Percentiles rank a stretch among this genome's conserved stretches.
Evolutionary conservation across 2,797 vertebrate species (phyloP).

Genomic region (Syncerus caffer): DNA sequence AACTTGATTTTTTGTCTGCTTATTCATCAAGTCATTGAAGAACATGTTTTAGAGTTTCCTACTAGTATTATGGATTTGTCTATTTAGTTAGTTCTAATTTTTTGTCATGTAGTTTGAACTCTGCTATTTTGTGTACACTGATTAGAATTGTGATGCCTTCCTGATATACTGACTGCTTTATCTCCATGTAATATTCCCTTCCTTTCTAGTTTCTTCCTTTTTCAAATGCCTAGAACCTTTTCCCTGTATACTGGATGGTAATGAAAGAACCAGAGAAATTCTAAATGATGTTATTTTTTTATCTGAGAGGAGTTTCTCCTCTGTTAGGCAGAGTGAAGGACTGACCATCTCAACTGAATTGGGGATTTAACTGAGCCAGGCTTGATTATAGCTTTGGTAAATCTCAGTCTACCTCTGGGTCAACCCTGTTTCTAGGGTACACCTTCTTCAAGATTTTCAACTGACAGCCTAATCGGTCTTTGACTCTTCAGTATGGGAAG

Average conservation of each 20-base stretch:
- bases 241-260: not conserved
- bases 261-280: not conserved
- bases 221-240: not conserved
- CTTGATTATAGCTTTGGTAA: not conserved
- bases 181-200: not conserved
- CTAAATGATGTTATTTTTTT: not conserved
- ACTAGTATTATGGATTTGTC: not conserved
- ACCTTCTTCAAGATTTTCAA: not conserved
- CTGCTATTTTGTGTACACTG: not conserved
- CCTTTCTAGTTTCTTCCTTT: not conserved
- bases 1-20: not conserved
- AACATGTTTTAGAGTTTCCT: not conserved
- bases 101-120: not conserved
- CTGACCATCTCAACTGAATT: not conserved
- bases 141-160: not conserved
- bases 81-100: not conserved
- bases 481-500: not conserved
- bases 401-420: not conserved
- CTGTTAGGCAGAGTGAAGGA: not conserved
- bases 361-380: not conserved
- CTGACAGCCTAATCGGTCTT: not conserved
- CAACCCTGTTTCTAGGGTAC: not conserved
- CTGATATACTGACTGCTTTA: not conserved
- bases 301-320: not conserved
- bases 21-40: not conserved